Percentiles rank a stretch among this genome's conserved stretches.
phyloP scores from a whole-genome alignment of 2,797 vertebrate species.

The Brachymystax lenok region DNA sequence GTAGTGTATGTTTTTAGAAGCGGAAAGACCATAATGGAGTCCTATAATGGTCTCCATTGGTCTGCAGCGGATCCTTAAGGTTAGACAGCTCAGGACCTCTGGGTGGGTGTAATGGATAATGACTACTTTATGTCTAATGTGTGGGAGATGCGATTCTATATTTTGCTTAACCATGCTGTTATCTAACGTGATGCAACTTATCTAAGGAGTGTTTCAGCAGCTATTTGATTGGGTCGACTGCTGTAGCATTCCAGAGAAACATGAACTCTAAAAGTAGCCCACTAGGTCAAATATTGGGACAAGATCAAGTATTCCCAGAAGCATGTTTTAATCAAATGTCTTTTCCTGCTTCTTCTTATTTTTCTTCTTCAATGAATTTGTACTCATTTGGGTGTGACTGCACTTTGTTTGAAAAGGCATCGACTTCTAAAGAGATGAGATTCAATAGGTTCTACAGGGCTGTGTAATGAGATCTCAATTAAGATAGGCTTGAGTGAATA shows the following conservation, averaged over 20 bases:
- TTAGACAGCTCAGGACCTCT: not conserved
- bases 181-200: not conserved
- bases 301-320: slow-evolving; percentile 10
- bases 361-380: slow-evolving; percentile 22
- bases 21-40: not conserved
- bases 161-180: not conserved
- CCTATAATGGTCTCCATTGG: not conserved
- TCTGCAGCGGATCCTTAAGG: not conserved
- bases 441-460: slow-evolving; percentile 46
- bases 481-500: slow-evolving; percentile 68
- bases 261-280: not conserved
- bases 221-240: not conserved
- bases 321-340: slow-evolving; percentile 48
- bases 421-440: slow-evolving; percentile 47
- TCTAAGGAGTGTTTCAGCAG: not conserved
- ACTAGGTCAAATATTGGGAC: not conserved
- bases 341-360: slow-evolving; percentile 52
- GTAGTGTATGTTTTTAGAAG: not conserved
- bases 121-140: not conserved
- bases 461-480: slow-evolving; percentile 75
- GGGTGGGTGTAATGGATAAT: not conserved
- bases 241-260: not conserved
- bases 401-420: slow-evolving; percentile 47
- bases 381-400: slow-evolving; percentile 31
- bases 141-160: not conserved